phyloP scores from a whole-genome alignment of 2,113 vertebrate genomes.

The Brienomyrus brachyistius region DNA sequence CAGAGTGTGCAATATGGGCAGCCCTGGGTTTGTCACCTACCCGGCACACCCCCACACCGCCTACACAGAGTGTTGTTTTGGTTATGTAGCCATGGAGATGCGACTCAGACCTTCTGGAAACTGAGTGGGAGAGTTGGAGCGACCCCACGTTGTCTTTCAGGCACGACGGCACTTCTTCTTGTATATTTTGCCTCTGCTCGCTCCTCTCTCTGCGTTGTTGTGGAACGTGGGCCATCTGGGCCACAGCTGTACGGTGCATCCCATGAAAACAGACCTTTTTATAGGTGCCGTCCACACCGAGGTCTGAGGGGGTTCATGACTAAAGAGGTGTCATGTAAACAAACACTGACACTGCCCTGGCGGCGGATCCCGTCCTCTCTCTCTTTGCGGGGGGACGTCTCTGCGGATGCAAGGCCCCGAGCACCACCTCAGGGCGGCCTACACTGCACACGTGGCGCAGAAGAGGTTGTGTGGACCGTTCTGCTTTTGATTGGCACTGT shows the following conservation, averaged over 20 bases:
- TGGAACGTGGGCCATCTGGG: constrained; percentile 5
- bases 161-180: not conserved
- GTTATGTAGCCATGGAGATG: not conserved
- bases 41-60: not conserved
- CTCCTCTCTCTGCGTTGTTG: not conserved
- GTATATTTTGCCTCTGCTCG: not conserved
- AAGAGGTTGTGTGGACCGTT: not conserved
- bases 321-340: constrained; percentile 5
- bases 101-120: not conserved
- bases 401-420: not conserved
- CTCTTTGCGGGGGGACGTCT: not conserved
- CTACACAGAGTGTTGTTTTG: not conserved
- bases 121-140: not conserved
- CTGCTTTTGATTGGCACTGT: constrained; percentile 3
- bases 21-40: not conserved
- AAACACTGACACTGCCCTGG: not conserved
- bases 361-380: not conserved
- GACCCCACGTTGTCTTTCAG: not conserved
- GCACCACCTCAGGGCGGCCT: no score
- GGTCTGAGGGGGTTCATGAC: not conserved
- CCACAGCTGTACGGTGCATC: not conserved
- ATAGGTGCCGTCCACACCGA: not conserved
- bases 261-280: not conserved
- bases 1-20: not conserved
- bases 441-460: not conserved